Percentiles rank a stretch among this genome's conserved stretches.
Evolutionary conservation across 2,797 vertebrate genomes (phyloP).

Genomic region (Petrocephalus schoutedeni): DNA sequence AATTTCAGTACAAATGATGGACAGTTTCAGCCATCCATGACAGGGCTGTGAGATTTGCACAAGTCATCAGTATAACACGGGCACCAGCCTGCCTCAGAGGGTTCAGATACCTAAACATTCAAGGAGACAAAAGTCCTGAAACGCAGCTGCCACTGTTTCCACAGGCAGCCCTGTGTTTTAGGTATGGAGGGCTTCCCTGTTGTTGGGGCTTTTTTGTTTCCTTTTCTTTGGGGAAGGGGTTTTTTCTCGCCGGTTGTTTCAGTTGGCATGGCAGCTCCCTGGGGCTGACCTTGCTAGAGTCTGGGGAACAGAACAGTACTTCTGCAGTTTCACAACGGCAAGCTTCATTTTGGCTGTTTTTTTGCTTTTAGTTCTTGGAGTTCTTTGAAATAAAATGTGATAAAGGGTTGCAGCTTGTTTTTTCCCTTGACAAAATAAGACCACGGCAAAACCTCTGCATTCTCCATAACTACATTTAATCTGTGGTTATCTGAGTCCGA

Average conservation of each 20-base stretch:
- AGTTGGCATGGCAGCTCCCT: neutral
- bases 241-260: neutral
- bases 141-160: neutral
- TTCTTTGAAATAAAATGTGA: slow-evolving; percentile 68
- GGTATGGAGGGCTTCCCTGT: neutral
- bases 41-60: slow-evolving; percentile 57
- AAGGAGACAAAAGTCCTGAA: neutral
- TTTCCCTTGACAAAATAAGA: neutral
- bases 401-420: slow-evolving; percentile 62
- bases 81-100: neutral
- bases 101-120: neutral
- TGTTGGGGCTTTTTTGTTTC: neutral
- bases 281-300: neutral
- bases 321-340: slow-evolving; percentile 1
- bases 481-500: neutral
- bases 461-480: neutral
- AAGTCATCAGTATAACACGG: neutral
- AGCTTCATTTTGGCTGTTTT: slow-evolving; percentile 37
- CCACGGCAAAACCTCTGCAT: neutral
- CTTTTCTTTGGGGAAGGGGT: neutral
- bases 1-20: slow-evolving; percentile 66
- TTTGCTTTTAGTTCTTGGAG: slow-evolving; percentile 60
- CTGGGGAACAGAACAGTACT: neutral
- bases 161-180: neutral
- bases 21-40: slow-evolving; percentile 64